phyloP scores from a whole-genome alignment of 2,888 invertebrate genomes.

The Podotricha telesiphe region DNA sequence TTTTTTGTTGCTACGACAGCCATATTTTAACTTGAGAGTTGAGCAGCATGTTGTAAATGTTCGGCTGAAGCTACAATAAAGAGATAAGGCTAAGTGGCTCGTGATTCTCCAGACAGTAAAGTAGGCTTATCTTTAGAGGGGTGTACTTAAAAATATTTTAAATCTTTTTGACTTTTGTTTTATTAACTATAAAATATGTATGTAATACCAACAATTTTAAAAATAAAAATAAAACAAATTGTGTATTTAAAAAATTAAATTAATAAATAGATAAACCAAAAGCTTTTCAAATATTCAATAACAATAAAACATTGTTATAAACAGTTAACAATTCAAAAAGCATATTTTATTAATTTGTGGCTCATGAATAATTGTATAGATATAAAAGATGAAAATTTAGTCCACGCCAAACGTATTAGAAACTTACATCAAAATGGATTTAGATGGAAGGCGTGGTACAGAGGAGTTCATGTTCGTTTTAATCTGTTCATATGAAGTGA shows the following conservation, averaged over 20 bases:
- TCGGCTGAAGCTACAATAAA: conserved; percentile 63
- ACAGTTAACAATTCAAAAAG: too few relatives aligned
- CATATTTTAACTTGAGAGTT: conserved; percentile 48
- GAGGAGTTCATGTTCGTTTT: conserved; percentile 18
- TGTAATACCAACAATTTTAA: not conserved
- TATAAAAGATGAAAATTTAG: not conserved
- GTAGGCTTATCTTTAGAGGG: conserved; percentile 67
- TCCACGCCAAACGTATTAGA: not conserved
- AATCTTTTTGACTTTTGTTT: conserved; percentile 15
- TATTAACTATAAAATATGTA: not conserved
- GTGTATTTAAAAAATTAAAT: too few relatives aligned
- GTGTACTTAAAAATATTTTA: conserved; percentile 48
- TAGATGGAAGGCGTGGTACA: conserved; percentile 13
- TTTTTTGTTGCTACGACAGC: conserved; percentile 7
- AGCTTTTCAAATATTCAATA: too few relatives aligned
- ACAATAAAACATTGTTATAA: too few relatives aligned
- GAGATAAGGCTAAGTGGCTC: conserved; percentile 64
- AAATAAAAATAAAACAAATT: too few relatives aligned
- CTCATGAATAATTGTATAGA: not conserved
- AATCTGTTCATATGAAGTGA: conserved; percentile 27
- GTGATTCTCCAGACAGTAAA: conserved; percentile 68
- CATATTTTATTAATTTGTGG: too few relatives aligned
- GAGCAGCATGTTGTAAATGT: conserved; percentile 69
- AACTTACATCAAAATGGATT: conserved; percentile 15
- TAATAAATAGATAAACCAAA: too few relatives aligned